These are phyloP conservation scores for Agrilus cyanescens DNA, from an alignment of 2,888 invertebrate species.

Conservation along the genomic window DNA sequence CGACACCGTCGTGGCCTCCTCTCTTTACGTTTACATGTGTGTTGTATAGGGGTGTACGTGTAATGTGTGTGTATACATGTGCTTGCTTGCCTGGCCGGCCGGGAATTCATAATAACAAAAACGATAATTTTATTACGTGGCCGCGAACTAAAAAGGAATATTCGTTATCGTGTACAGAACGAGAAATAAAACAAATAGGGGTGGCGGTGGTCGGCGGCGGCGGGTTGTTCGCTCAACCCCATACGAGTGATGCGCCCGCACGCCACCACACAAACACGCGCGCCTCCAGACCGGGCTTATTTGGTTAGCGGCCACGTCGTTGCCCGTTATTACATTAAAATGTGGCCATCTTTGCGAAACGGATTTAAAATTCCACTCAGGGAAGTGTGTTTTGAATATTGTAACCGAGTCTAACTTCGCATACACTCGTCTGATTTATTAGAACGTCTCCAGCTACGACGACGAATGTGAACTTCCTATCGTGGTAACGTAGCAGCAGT, in stretches of 20 bases:
- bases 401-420: slow-evolving; percentile 30
- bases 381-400: slow-evolving; percentile 33
- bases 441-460: slow-evolving; percentile 18
- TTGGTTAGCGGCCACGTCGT: slow-evolving; percentile 25
- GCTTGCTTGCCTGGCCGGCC: no score
- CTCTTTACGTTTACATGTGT: no score
- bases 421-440: slow-evolving; percentile 36
- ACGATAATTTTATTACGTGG: slow-evolving; percentile 19
- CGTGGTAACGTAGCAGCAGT: no score
- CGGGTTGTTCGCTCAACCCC: slow-evolving; percentile 9
- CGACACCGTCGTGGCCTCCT: no score
- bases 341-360: slow-evolving; percentile 34
- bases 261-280: no score
- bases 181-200: slow-evolving; percentile 16
- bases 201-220: background rate
- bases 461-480: slow-evolving; percentile 3
- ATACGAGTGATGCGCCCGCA: no score
- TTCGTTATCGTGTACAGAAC: slow-evolving; percentile 16
- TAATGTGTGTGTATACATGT: no score
- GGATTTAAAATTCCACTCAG: slow-evolving; percentile 34
- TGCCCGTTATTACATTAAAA: slow-evolving; percentile 32
- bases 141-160: slow-evolving; percentile 18
- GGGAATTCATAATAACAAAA: slow-evolving; percentile 13
- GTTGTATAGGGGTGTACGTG: no score
- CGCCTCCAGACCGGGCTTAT: slow-evolving; percentile 21